Conservation (phyloP, 2,113 vertebrate genomes). For the Heterocephalus glaber region DNA sequence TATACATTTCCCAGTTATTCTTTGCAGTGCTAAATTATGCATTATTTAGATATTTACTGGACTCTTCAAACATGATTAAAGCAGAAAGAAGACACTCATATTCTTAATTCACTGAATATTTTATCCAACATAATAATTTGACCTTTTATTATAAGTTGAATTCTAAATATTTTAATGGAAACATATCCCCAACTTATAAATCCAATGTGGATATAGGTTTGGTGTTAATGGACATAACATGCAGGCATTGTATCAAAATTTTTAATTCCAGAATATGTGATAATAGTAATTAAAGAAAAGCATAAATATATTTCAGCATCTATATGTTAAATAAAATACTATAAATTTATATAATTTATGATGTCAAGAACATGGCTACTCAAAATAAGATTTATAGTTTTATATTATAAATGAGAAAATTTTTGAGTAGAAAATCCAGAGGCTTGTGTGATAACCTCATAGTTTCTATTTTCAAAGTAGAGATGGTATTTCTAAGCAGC, state of each 20-base stretch:
- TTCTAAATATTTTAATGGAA: conserved; percentile 50
- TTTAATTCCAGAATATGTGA: neutral
- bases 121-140: conserved; percentile 7
- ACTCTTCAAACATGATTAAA: neutral
- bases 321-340: neutral
- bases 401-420: neutral
- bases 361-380: neutral
- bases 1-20: neutral
- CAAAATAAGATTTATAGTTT: conserved; percentile 26
- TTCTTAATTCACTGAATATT: neutral
- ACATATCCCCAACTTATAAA: neutral
- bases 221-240: neutral
- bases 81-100: neutral
- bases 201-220: neutral
- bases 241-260: neutral
- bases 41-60: neutral
- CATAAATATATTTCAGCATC: neutral
- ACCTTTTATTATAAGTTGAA: neutral
- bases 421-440: neutral
- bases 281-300: neutral
- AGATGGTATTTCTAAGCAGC: neutral
- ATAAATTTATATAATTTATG: neutral
- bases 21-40: neutral
- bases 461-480: conserved; percentile 38
- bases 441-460: neutral